Base-by-base conservation (phyloP, 2,888 invertebrate species). In the Graphium colonna region DNA sequence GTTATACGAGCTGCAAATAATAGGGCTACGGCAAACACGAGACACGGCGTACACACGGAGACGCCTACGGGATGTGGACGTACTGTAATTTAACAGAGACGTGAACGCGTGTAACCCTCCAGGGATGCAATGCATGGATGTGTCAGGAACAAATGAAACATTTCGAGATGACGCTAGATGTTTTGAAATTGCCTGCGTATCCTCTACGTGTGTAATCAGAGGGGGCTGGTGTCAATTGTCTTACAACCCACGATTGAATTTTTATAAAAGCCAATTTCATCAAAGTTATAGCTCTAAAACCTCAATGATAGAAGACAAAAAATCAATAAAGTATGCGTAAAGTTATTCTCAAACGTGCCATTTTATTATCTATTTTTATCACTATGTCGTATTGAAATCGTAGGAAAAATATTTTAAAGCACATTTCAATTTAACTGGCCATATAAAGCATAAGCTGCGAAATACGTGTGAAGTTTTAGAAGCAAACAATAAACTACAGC, bases 21-120 rank as follows among this genome's bases (percentile, higher is more conserved):
- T 21, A 21, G n/a, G n/a, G n/a, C n/a, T n/a, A n/a, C n/a, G n/a
- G n/a, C n/a, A n/a, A n/a, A n/a, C n/a, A n/a, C n/a, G n/a, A n/a
- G n/a, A n/a, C n/a, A n/a, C n/a, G n/a, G n/a, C n/a, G n/a, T n/a
- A n/a, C n/a, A n/a, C n/a, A n/a, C n/a, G n/a, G n/a, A n/a, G 43
- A 15, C 53, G 39, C 33, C 44, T 54, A 45, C 39, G 49, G 49
- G 53, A 49, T 44, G 33, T 38, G 40, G 38, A 49, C 21, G 53
- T 44, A 38, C 17, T 40, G 52, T 57, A 57, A 59, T 59, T 59
- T 55, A 53, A 49, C 53, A 31, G 55, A 36, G 50, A 57, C 57
- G 55, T 53, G 52, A 46, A 33, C 46, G 38, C 47, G 51, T 55
- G 57, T 48, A 51, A 57, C 50, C 33, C 57, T 51, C 55, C 12